Evolutionary conservation across 64 coral and sea anemone genomes (phyloP), one percentile per base, ranked within the genome.

Genomic region (Pocillopora verrucosa): DNA sequence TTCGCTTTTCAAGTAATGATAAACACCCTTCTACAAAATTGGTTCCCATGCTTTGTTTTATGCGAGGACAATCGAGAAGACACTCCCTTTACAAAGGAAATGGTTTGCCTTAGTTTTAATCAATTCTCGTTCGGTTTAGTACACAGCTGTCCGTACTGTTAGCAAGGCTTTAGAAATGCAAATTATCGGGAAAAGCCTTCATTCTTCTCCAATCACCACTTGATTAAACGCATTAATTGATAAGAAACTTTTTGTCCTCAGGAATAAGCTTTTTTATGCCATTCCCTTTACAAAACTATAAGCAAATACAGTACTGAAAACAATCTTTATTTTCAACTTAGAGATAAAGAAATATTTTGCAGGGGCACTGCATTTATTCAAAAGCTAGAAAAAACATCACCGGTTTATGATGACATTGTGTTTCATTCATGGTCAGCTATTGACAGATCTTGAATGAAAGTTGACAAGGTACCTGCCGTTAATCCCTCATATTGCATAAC

Each of bases 121-220:
- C 36, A 56, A 57, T 84, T 84, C 65, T 16, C 6, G 36, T 38
- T 56, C 11, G 9, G 17, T 0, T 56, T 36, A 63, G 25, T 70
- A 72, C 65, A 72, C 82, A 85, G 82, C 82, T 85, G 82, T 20
- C 24, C 17, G 1, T 14, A 13, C 30, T 36, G 61, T 25, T 19
- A 13, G 13, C 30, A 20, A 85, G 16, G 82, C 82, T 57, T 56
- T 85, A 85, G 67, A 72, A 72, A 85, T 85, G 65, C 61, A 85
- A 85, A 85, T 85, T 38, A 72, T 7, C 15, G 15, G 56, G 82
- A 58, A 67, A 85, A 56, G 16, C 38, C 19, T 56, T 85, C 38
- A 72, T 85, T 85, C 20, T 85, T 45, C 10, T 45, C 41, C 41
- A 65, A 36, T 36, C 24, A 24, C 12, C 82, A 85, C 22, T 85